phyloP scores from a whole-genome alignment of 2,797 vertebrate species.

The Hipposideros larvatus region DNA sequence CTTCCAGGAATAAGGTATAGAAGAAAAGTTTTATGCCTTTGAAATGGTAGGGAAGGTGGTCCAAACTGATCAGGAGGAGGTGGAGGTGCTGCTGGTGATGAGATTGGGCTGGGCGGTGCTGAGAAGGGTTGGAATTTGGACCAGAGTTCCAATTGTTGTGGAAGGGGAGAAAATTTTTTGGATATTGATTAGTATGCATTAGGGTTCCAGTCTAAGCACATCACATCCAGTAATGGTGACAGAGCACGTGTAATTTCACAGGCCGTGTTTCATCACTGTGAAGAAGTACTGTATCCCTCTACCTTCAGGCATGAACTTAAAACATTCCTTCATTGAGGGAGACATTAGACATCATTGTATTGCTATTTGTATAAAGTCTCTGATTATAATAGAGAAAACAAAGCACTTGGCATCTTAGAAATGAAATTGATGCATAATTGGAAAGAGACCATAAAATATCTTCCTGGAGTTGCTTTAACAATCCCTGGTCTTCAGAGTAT shows the following conservation, averaged over 20 bases:
- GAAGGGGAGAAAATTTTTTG: neutral
- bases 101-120: neutral
- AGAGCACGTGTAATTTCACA: neutral
- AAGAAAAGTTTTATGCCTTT: neutral
- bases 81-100: neutral
- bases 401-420: neutral
- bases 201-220: neutral
- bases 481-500: neutral
- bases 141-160: neutral
- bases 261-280: neutral
- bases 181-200: neutral
- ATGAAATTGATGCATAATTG: neutral
- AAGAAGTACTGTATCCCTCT: neutral
- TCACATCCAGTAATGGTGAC: neutral
- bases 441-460: conserved; percentile 27
- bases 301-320: neutral
- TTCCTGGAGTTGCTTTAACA: neutral
- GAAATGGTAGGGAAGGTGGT: neutral
- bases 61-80: neutral
- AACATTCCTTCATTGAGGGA: conserved; percentile 3
- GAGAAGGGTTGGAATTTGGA: neutral
- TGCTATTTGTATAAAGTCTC: conserved; percentile 8
- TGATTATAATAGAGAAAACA: neutral
- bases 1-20: neutral
- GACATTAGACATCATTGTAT: neutral